phyloP scores from a whole-genome alignment of 2,888 invertebrate species.

The Stictocephala bisonia region DNA sequence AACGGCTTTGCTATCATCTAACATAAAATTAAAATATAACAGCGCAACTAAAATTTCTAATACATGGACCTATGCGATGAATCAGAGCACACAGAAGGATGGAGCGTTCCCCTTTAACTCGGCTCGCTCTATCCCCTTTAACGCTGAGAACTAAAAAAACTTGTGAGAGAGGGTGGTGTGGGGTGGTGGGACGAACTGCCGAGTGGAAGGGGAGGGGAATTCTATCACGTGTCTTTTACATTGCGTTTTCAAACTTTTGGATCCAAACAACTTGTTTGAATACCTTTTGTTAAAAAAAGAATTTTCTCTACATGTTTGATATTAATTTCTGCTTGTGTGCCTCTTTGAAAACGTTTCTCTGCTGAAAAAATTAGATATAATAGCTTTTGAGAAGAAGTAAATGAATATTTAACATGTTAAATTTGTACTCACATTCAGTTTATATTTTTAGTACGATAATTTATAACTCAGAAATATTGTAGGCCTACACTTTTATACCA shows the following conservation, averaged over 20 bases:
- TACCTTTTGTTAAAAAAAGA: constrained; percentile 20
- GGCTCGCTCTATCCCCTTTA: constrained; percentile 40
- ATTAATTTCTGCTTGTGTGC: constrained; percentile 14
- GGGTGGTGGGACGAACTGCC: neutral
- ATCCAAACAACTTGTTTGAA: constrained; percentile 30
- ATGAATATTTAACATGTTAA: too few relatives aligned
- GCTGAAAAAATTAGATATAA: too few relatives aligned
- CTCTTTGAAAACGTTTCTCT: too few relatives aligned
- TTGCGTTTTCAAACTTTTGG: constrained; percentile 36
- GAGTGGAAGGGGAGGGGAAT: constrained; percentile 1
- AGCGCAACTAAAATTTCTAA: constrained; percentile 14
- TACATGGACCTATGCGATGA: constrained; percentile 6
- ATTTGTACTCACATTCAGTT: too few relatives aligned
- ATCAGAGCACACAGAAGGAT: neutral
- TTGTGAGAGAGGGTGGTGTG: constrained; percentile 22
- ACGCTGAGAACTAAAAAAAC: constrained; percentile 46
- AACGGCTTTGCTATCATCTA: constrained; percentile 26
- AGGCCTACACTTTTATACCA: too few relatives aligned
- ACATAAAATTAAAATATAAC: constrained; percentile 34
- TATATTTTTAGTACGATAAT: too few relatives aligned
- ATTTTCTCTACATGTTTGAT: constrained; percentile 1
- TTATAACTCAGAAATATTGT: too few relatives aligned
- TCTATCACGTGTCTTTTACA: constrained; percentile 43
- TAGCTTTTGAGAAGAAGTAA: too few relatives aligned
- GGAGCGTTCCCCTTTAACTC: constrained; percentile 30